Evolutionary conservation across 2,113 vertebrate species (phyloP).

Genomic region (Psittacara wagleri): DNA sequence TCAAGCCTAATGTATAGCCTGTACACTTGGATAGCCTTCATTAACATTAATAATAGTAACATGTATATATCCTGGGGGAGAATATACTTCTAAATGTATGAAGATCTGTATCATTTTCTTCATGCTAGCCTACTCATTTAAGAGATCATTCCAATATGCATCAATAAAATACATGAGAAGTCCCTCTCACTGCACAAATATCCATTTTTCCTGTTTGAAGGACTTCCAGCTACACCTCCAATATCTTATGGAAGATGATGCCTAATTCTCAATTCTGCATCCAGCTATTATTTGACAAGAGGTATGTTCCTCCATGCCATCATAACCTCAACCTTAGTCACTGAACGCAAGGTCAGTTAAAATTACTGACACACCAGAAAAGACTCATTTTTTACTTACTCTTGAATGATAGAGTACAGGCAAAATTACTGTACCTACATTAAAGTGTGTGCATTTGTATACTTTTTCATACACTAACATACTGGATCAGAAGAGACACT

Average conservation of each 20-base stretch:
- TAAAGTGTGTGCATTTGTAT: background rate
- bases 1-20: background rate
- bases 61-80: background rate
- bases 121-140: background rate
- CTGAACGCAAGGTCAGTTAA: conserved; percentile 1
- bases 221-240: background rate
- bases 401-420: background rate
- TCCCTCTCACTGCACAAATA: background rate
- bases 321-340: background rate
- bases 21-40: background rate
- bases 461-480: background rate
- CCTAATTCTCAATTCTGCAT: background rate
- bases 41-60: background rate
- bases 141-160: background rate
- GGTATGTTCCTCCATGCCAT: background rate
- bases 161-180: background rate
- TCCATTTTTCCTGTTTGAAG: background rate
- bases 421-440: background rate
- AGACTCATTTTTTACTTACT: background rate
- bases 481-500: background rate
- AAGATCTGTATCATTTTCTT: conserved; percentile 9
- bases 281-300: background rate
- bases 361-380: background rate
- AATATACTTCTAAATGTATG: background rate
- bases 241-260: background rate